These are phyloP conservation scores for Adelosebastes latens DNA, from an alignment of 2,797 vertebrate genomes.

Conservation along the genomic window DNA sequence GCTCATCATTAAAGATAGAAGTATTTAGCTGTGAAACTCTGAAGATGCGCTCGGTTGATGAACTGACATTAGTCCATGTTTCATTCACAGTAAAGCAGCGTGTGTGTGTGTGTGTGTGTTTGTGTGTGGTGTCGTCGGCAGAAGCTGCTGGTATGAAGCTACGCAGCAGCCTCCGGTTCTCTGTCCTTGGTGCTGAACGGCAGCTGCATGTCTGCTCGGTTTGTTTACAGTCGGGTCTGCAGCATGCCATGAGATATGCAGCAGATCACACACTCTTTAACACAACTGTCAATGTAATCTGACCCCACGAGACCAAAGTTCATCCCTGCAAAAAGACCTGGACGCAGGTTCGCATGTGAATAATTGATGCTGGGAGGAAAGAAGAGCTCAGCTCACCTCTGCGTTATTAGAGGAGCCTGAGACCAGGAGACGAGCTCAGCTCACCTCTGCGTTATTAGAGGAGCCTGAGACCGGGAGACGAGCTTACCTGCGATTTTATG, in stretches of 20 bases:
- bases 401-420: not conserved
- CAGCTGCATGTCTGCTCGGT: not conserved
- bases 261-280: not conserved
- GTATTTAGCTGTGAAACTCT: not conserved
- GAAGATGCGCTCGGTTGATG: not conserved
- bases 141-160: slow-evolving; percentile 19
- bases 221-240: slow-evolving; percentile 11
- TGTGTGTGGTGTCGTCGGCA: not conserved
- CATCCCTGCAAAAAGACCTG: not conserved
- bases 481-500: not conserved
- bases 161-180: slow-evolving; percentile 55
- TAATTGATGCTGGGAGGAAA: not conserved
- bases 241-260: not conserved
- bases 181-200: slow-evolving; percentile 68
- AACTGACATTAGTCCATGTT: not conserved
- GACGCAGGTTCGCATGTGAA: not conserved
- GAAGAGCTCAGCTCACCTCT: not conserved
- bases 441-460: not conserved
- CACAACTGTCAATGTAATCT: not conserved
- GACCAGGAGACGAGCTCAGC: not conserved
- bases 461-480: not conserved
- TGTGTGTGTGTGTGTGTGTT: too few relatives aligned
- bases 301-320: slow-evolving; percentile 16
- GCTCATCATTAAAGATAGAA: not conserved
- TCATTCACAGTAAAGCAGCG: not conserved